Evolutionary conservation across 2,888 invertebrate species (phyloP), one percentile per base, ranked within the genome.

Genomic region (Tenthredo notha): DNA sequence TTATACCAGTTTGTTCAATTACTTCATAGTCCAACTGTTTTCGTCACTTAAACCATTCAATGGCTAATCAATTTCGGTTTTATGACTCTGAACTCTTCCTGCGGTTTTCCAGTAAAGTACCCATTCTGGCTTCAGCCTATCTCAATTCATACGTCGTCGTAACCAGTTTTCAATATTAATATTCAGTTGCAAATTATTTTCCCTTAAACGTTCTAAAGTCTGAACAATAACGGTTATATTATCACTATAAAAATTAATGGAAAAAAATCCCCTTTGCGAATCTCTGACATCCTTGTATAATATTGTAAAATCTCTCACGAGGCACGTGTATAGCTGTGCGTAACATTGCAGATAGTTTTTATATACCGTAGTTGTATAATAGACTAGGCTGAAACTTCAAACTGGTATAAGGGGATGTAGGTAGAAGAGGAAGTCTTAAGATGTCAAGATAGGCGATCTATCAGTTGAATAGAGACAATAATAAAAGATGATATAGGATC

Each of bases 381-480:
- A 54, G n/a, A 54, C 54, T 18, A n/a, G 54, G 18, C 0, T 54
- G 54, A 54, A 29, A 29, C 77, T 77, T 29, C 33, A 33, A 67
- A 50, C 25, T 54, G 1, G n/a, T 47, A 47, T 47, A 47, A 47
- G 47, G 50, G 54, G n/a, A n/a, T n/a, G n/a, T n/a, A 80, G 40
- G 61, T n/a, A 10, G 21, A 40, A 61, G 80, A 80, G 80, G 80
- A 80, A 58, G 80, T 80, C 80, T 80, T 80, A 80, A 80, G 80
- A 80, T 80, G 80, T 80, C 80, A 80, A 80, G 80, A 80, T 80
- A 80, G 80, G 80, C 80, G 80, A 80, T 80, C 80, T 80, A 40
- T 3, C 37, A 80, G 80, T 61, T 80, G 80, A 58, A 61, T 37
- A 61, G 37, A 80, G 40, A 29, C 80, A 61, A 80, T 80, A 80